These are phyloP conservation scores for Philhelius pedissequus DNA, from an alignment of 2,888 invertebrate species.

Conservation along the genomic window DNA sequence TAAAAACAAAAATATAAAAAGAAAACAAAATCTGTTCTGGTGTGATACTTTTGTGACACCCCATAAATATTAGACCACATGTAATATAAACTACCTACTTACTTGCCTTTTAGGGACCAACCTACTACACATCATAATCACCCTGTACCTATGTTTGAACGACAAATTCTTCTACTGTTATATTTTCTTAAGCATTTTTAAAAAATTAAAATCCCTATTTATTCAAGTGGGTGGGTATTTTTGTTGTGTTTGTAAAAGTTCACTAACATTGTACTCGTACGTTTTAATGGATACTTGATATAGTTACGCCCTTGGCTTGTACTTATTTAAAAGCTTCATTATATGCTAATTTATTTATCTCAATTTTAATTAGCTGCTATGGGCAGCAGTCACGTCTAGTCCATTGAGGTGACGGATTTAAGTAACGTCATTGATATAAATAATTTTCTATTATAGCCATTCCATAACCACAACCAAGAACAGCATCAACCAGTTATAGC, in stretches of 20 bases:
- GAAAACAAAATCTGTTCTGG: too few species aligned
- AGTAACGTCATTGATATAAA: constrained; percentile 33
- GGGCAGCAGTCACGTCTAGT: constrained; percentile 1
- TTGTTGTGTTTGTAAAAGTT: background rate
- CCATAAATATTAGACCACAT: too few species aligned
- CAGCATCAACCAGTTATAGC: background rate
- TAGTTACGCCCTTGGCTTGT: background rate
- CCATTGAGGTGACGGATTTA: background rate
- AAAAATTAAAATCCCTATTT: background rate
- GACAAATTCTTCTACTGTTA: background rate
- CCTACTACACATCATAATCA: too few species aligned
- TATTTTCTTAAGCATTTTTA: background rate
- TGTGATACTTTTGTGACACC: too few species aligned
- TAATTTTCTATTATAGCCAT: background rate
- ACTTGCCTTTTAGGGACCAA: too few species aligned
- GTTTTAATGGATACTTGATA: background rate
- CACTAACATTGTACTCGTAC: background rate
- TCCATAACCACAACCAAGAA: background rate
- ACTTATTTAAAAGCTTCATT: background rate
- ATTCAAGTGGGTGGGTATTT: background rate
- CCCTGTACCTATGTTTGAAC: background rate
- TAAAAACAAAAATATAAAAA: too few species aligned
- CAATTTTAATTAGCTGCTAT: constrained; percentile 8
- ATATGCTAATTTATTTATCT: constrained; percentile 2
- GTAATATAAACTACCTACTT: too few species aligned